Conservation (phyloP, 1,140 invertebrate genomes). For the Contarinia nasturtii region DNA sequence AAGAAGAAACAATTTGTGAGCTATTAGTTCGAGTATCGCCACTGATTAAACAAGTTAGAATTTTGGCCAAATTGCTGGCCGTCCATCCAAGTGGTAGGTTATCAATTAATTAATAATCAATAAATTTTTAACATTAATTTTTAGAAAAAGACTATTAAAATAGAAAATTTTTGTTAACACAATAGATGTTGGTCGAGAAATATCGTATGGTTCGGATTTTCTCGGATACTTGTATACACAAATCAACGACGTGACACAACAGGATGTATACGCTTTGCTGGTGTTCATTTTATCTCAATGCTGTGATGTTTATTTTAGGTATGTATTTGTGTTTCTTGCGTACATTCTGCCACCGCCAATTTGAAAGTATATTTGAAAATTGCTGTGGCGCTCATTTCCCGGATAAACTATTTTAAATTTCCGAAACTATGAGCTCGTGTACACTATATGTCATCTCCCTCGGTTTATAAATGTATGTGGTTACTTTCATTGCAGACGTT, state of each 20-base stretch:
- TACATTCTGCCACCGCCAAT: too few relatives aligned
- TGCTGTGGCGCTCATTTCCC: too few relatives aligned
- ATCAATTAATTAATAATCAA: too few relatives aligned
- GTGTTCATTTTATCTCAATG: constrained; percentile 13
- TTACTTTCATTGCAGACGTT: constrained; percentile 4
- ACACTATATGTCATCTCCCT: too few relatives aligned
- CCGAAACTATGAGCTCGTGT: too few relatives aligned
- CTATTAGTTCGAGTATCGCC: constrained; percentile 9
- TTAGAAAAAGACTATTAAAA: too few relatives aligned
- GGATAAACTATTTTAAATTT: too few relatives aligned
- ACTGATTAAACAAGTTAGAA: constrained; percentile 3
- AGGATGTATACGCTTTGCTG: constrained; percentile 11
- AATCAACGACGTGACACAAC: constrained; percentile 11
- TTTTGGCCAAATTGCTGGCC: constrained; percentile 6
- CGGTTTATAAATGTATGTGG: too few relatives aligned
- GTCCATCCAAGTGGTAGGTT: constrained; percentile 8
- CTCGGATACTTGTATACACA: constrained; percentile 13
- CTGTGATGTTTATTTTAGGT: constrained; percentile 16
- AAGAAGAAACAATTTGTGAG: constrained; percentile 3
- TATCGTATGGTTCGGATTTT: constrained; percentile 10
- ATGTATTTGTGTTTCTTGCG: too few relatives aligned
- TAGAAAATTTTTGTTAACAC: too few relatives aligned
- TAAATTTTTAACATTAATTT: too few relatives aligned
- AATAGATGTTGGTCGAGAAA: neutral
- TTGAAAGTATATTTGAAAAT: too few relatives aligned